phyloP scores from a whole-genome alignment of 2,113 vertebrate species.

The Turnix velox region DNA sequence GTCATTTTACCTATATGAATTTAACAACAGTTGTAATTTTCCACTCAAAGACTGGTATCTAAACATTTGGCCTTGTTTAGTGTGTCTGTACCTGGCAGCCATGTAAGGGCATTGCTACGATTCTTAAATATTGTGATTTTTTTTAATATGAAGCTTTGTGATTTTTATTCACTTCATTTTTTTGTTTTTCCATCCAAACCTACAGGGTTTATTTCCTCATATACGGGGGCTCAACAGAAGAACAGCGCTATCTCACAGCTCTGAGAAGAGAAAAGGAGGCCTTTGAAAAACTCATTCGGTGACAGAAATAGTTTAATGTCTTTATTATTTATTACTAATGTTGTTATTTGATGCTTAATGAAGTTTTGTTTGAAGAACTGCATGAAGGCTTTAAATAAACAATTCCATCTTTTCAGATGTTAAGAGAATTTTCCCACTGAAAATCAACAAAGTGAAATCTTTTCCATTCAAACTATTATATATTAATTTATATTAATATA shows the following conservation, averaged over 20 bases:
- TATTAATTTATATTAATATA: too few species aligned
- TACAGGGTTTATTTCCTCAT: constrained; percentile 95
- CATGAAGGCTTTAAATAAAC: background rate
- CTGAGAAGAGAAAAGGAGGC: constrained; percentile 94
- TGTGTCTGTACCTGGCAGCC: background rate
- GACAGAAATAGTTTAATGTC: background rate
- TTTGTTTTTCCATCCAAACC: background rate
- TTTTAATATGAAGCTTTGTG: background rate
- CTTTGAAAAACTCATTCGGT: constrained; percentile 98
- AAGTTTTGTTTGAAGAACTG: too few species aligned
- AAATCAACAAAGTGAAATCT: background rate
- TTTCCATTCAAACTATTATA: too few species aligned
- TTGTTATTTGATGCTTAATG: too few species aligned
- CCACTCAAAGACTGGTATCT: background rate
- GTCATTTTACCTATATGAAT: background rate
- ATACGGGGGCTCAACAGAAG: constrained; percentile 93
- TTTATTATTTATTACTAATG: too few species aligned
- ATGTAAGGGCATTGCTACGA: background rate
- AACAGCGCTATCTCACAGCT: constrained; percentile 92
- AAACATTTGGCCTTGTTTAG: background rate
- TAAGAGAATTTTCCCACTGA: background rate
- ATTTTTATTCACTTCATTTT: background rate
- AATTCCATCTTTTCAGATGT: background rate
- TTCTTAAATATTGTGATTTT: background rate
- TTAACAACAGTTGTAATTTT: background rate